phyloP scores from a whole-genome alignment of 2,888 invertebrate genomes.

The Orthonychiurus folsomi region DNA sequence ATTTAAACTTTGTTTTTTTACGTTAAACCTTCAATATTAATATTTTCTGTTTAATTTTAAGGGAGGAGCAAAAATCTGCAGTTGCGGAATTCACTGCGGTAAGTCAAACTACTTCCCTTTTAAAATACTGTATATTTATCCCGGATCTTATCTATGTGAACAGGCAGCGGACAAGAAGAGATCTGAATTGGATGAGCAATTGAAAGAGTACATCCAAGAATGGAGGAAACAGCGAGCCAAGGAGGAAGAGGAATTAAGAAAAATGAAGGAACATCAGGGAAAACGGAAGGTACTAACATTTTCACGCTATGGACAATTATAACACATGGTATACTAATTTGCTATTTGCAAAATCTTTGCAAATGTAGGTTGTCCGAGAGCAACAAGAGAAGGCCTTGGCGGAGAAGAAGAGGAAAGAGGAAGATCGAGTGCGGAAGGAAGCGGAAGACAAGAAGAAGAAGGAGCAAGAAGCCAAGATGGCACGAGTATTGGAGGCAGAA shows the following conservation, averaged over 20 bases:
- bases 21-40: too few relatives aligned
- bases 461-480: slow-evolving; percentile 87
- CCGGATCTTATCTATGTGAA: too few relatives aligned
- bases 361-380: slow-evolving; percentile 54
- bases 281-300: slow-evolving; percentile 64
- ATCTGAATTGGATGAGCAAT: slow-evolving; percentile 87
- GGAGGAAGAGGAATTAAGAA: slow-evolving; percentile 92
- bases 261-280: slow-evolving; percentile 93
- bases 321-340: too few relatives aligned
- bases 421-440: slow-evolving; percentile 85
- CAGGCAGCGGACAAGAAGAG: slow-evolving; percentile 91
- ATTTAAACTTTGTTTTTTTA: too few relatives aligned
- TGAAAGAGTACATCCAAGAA: slow-evolving; percentile 91
- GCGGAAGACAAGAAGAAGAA: slow-evolving; percentile 91
- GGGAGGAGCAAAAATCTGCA: too few relatives aligned
- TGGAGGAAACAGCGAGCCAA: slow-evolving; percentile 93
- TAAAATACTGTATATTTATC: too few relatives aligned
- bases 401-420: slow-evolving; percentile 88
- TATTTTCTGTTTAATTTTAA: too few relatives aligned
- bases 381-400: slow-evolving; percentile 94
- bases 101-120: too few relatives aligned
- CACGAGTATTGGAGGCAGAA: slow-evolving; percentile 86
- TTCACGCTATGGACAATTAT: not conserved
- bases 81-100: too few relatives aligned
- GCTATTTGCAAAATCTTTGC: slow-evolving; percentile 9